Base-by-base conservation (phyloP, 2,113 vertebrate species). In the Ceyx cyanopectus region DNA sequence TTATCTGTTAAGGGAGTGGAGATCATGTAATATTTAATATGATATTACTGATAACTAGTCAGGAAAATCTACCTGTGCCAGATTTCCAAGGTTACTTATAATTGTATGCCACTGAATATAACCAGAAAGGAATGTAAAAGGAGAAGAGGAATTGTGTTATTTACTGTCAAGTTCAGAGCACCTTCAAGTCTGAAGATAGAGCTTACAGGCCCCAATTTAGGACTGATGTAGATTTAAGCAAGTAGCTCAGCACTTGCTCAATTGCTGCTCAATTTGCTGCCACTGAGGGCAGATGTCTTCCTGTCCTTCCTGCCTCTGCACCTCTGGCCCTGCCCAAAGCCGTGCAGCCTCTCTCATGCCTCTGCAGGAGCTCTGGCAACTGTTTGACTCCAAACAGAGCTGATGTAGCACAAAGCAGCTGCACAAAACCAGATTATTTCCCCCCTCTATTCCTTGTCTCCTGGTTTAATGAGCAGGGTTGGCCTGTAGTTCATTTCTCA, bases 21-120 rank as follows among this genome's bases (percentile, higher is more conserved):
- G 78, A 92, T 89, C 79, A 91, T 40, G 17, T 65, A 61, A 60
- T 57, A 82, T 70, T 73, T 91, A 60, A 68, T 82, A 73, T 54
- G 54, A 70, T 26, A 27, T 84, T 85, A 57, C 51, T 51, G 76
- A 75, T 66, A 92, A 70, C 53, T 56, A 76, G 45, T 62, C 72
- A 46, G 79, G n/a, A 85, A 69, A 41, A 68, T 46, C 61, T 73
- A 88, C 54, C 61, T 75, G n/a, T 92, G 53, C 43, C 63, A 61
- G 67, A 60, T 70, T 89, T 86, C 50, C 65, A 87, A 80, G 48
- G 54, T 89, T 74, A 77, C 76, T 89, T 81, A 61, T 34, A 40
- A 85, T 22, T 63, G 30, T 67, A 66, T 70, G 29, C 24, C 82
- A 51, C 21, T 72, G 80, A 46, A 2, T 79, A 61, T 40, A 34